phyloP scores from a whole-genome alignment of 2,113 vertebrate genomes.

The Empidonax alnorum region DNA sequence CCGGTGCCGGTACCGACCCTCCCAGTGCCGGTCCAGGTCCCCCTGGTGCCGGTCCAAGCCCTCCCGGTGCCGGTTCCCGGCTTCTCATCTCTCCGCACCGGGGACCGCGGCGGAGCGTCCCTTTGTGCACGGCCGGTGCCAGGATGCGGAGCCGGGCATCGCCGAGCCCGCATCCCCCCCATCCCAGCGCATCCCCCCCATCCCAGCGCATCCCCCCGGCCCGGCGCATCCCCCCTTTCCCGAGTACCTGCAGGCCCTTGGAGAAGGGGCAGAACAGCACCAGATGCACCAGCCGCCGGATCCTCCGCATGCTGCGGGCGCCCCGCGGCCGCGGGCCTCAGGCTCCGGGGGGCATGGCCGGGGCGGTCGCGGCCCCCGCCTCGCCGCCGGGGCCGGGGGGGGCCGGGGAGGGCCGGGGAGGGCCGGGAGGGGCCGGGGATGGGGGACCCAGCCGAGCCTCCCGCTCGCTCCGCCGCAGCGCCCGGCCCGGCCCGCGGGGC shows the following conservation, averaged over 20 bases:
- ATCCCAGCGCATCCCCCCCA: neutral
- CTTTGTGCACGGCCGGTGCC: constrained; percentile 37
- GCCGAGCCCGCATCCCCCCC: neutral
- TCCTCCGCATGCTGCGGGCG: constrained; percentile 81
- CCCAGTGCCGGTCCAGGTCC: neutral
- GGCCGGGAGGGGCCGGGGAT: too few relatives aligned
- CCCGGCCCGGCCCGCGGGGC: too few relatives aligned
- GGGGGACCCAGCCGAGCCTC: too few relatives aligned
- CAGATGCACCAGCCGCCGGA: constrained; percentile 86
- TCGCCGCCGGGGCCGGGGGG: too few relatives aligned
- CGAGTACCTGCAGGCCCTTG: constrained; percentile 86
- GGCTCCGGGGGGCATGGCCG: neutral
- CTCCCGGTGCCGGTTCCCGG: neutral
- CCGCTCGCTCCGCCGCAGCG: too few relatives aligned
- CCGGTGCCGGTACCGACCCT: neutral
- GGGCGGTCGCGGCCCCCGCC: neutral
- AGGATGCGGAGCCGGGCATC: neutral
- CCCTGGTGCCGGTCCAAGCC: neutral
- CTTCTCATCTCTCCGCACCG: neutral
- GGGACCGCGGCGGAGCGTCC: neutral
- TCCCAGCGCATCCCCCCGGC: neutral
- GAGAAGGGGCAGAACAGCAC: constrained; percentile 89
- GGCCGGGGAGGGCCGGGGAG: too few relatives aligned
- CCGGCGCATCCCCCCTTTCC: neutral
- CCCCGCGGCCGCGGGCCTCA: neutral